phyloP scores from a whole-genome alignment of 2,797 vertebrate species.

The Synaphobranchus kaupii region DNA sequence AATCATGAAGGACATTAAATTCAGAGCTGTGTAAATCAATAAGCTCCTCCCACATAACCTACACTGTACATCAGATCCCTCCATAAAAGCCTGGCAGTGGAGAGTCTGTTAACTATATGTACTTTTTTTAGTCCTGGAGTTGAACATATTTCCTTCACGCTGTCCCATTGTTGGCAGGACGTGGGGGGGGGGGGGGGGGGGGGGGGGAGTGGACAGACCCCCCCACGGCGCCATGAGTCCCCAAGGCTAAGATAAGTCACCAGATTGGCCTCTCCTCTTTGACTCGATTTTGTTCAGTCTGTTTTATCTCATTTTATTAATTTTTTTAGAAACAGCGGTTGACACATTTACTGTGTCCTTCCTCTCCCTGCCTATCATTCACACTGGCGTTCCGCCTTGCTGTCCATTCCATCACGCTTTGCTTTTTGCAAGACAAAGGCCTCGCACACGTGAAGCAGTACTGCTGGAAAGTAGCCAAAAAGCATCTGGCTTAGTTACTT shows the following conservation, averaged over 20 bases:
- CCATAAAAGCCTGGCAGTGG: not conserved
- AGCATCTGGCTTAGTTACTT: not conserved
- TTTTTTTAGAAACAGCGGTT: conserved; percentile 9
- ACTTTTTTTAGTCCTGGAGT: not conserved
- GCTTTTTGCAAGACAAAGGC: not conserved
- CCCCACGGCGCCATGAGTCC: not conserved
- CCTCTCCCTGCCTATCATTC: conserved; percentile 9
- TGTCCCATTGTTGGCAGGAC: conserved; percentile 13
- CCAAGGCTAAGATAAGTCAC: not conserved
- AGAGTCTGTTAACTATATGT: not conserved
- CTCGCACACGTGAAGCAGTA: not conserved
- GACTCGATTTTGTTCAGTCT: not conserved
- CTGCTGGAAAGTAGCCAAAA: not conserved
- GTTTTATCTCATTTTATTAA: not conserved
- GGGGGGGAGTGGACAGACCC: conserved; percentile 15
- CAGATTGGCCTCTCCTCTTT: not conserved
- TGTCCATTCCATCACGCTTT: conserved; percentile 22
- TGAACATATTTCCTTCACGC: not conserved
- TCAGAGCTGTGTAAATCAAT: not conserved
- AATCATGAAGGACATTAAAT: not conserved
- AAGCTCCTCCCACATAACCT: not conserved
- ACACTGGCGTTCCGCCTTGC: not conserved
- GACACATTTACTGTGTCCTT: conserved; percentile 29
- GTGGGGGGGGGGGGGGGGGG: not conserved
- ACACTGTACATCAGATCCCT: not conserved